These are phyloP conservation scores for Dromas ardeola DNA, from an alignment of 2,113 vertebrate species.

Conservation along the genomic window DNA sequence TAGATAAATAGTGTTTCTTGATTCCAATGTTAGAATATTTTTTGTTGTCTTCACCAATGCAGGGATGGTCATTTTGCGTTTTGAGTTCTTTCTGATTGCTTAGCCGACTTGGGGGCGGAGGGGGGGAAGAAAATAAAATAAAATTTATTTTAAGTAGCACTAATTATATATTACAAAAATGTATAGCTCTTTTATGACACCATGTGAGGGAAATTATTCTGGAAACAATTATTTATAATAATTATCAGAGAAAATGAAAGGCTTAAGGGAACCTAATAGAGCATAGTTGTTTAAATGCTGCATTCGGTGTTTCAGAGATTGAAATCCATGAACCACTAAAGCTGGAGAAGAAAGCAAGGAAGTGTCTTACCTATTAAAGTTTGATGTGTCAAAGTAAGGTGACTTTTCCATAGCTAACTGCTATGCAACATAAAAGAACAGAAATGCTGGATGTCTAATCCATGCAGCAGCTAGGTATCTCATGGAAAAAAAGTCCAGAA, in stretches of 20 bases:
- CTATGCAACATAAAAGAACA: not conserved
- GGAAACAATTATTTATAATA: not conserved
- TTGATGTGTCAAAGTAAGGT: not conserved
- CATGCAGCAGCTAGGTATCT: not conserved
- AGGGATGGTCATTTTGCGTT: not conserved
- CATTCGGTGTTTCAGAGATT: not conserved
- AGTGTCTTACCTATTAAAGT: not conserved
- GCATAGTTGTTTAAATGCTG: not conserved
- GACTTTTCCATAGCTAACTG: not conserved
- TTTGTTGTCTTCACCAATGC: not conserved
- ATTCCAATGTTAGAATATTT: not conserved
- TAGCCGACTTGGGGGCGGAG: not conserved
- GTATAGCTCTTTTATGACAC: not conserved
- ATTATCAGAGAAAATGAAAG: not conserved
- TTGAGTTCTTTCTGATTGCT: not conserved
- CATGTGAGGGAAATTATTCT: not conserved
- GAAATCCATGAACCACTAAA: not conserved
- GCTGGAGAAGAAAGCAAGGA: rapidly evolving
- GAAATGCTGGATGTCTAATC: not conserved
- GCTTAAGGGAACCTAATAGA: not conserved
- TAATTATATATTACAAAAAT: not conserved
- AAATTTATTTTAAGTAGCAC: not conserved
- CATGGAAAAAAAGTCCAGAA: not conserved
- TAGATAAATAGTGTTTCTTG: not conserved
- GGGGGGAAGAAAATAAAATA: not conserved